Evolutionary conservation across 2,888 invertebrate species (phyloP).

Genomic region (Pseudococcus jackbeardsleyi): DNA sequence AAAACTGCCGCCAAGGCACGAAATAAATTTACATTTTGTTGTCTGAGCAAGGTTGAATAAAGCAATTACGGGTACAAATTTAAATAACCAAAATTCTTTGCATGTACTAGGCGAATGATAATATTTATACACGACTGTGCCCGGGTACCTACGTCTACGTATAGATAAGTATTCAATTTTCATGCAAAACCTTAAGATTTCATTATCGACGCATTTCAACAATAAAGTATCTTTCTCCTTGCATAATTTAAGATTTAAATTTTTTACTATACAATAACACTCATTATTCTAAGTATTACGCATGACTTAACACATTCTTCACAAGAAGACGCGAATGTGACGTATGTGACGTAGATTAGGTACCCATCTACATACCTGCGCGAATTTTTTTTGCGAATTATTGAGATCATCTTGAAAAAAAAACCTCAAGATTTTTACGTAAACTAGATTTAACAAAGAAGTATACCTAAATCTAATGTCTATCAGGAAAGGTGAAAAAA

Average conservation of each 20-base stretch:
- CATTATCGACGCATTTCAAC: background rate
- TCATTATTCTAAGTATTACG: slow-evolving; percentile 2
- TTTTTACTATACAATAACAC: slow-evolving; percentile 7
- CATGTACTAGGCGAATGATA: background rate
- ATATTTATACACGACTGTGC: background rate
- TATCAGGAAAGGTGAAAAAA: no score
- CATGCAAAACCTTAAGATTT: slow-evolving; percentile 12
- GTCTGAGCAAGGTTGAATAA: slow-evolving; percentile 13
- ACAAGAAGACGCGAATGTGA: background rate
- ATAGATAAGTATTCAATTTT: background rate
- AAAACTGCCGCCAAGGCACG: background rate
- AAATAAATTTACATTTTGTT: slow-evolving; percentile 25
- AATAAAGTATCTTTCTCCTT: background rate
- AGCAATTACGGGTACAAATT: background rate
- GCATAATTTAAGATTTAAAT: slow-evolving; percentile 28
- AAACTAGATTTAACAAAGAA: no score
- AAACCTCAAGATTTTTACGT: background rate
- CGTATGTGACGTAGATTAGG: no score
- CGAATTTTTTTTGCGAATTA: background rate
- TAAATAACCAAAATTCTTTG: background rate
- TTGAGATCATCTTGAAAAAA: background rate
- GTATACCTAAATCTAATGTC: no score
- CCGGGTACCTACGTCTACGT: background rate
- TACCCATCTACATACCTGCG: background rate
- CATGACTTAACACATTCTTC: slow-evolving; percentile 8